phyloP scores from a whole-genome alignment of 2,888 invertebrate genomes.

The Pharmacophagus antenor region DNA sequence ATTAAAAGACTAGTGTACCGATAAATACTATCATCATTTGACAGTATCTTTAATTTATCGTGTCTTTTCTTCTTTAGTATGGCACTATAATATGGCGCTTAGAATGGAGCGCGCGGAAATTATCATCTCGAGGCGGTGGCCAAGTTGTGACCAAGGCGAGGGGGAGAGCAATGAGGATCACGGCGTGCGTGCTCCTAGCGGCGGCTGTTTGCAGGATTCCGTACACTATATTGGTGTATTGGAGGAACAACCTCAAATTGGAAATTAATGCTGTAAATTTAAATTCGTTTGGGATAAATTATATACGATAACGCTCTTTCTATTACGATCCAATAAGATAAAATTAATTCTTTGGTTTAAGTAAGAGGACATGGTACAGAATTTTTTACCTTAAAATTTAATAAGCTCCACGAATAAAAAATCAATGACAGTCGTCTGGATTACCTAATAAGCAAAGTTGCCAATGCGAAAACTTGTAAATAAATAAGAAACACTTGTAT shows the following conservation, averaged over 20 bases:
- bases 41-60: background rate
- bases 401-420: too few relatives aligned
- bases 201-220: conserved; percentile 87
- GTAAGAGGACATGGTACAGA: too few relatives aligned
- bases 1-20: too few relatives aligned
- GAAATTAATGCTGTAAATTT: conserved; percentile 68
- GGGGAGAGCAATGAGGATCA: conserved; percentile 84
- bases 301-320: too few relatives aligned
- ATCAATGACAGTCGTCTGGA: too few relatives aligned
- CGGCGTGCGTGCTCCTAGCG: conserved; percentile 85
- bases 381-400: too few relatives aligned
- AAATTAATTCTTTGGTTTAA: too few relatives aligned
- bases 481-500: too few relatives aligned
- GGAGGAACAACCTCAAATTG: conserved; percentile 76
- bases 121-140: conserved; percentile 83
- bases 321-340: too few relatives aligned
- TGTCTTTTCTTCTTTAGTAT: conserved; percentile 45
- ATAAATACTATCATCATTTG: background rate
- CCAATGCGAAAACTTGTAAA: too few relatives aligned
- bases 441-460: too few relatives aligned
- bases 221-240: conserved; percentile 86
- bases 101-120: conserved; percentile 83
- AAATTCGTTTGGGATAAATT: too few relatives aligned
- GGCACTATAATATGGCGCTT: conserved; percentile 77
- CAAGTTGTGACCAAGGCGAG: conserved; percentile 82